These are phyloP conservation scores for Athene noctua DNA, from an alignment of 2,113 vertebrate genomes.

Conservation along the genomic window DNA sequence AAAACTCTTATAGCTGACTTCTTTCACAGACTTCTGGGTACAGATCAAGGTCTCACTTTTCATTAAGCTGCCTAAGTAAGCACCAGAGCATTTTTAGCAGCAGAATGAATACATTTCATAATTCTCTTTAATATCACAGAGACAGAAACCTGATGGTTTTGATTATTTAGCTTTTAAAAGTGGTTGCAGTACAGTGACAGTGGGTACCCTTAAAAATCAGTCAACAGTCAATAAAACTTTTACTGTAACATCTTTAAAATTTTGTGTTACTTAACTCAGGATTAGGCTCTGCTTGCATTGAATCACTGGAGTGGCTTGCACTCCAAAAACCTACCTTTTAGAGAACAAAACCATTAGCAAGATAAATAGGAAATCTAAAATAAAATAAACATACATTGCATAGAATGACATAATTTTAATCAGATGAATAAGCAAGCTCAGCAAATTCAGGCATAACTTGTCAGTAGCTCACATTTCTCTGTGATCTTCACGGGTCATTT, in stretches of 20 bases:
- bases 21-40: neutral
- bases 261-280: neutral
- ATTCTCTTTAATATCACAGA: neutral
- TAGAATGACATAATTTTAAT: neutral
- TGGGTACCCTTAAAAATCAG: neutral
- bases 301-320: neutral
- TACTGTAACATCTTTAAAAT: accelerated
- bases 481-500: neutral
- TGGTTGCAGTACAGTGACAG: neutral
- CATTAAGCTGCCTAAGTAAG: neutral
- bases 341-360: neutral
- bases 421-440: neutral
- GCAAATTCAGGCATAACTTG: neutral
- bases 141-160: neutral
- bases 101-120: neutral
- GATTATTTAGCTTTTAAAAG: neutral
- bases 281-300: neutral
- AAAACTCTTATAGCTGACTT: neutral
- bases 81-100: neutral
- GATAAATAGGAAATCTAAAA: constrained; percentile 16
- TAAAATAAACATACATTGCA: neutral
- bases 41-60: neutral
- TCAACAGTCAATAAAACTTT: neutral
- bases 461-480: neutral
- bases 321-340: neutral